Base-by-base conservation (phyloP, 2,888 invertebrate species). In the Pammene fasciana region DNA sequence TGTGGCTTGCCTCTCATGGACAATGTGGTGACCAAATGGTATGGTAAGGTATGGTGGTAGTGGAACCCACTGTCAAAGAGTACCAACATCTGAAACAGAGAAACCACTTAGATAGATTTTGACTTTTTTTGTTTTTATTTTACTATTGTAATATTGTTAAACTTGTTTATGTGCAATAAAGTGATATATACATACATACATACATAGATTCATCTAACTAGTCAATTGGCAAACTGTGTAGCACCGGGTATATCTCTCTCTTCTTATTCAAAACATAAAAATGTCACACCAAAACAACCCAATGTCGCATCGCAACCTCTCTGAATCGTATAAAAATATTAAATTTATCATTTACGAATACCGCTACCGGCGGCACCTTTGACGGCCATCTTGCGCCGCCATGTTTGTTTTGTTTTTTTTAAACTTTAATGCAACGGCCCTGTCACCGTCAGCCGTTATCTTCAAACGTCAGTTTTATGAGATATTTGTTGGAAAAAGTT, bases 301-400 rank as follows among this genome's bases (percentile, higher is more conserved):
- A 46, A 64, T 72, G 71, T 71, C 64, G 70, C 74, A 76, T 76
- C 73, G 8, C 75, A 80, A 75, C 84, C 85, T 75, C 86, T 85
- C 81, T 78, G 74, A 78, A 76, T 77, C 79, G 84, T 86, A 86
- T 91, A 90, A 90, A 90, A 87, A 89, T 88, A 90, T 89, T 88
- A 87, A 89, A 90, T 89, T 91, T 92, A 92, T 92, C 91, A 91
- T 92, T 91, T 90, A 89, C 89, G 88, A 89, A 89, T 89, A 86
- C 85, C 81, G 92, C 92, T 92, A 91, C 91, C 86, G 88, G 80
- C 89, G 90, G 90, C 80, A 78, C 78, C 90, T 91, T 92, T 91
- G 89, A 82, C 80, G 82, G 88, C 90, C 91, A 89, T 90, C 85
- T 88, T 91, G 86, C 75, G 78, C 78, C 71, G 85, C 87, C 88